Conservation (phyloP, 2,113 vertebrate species). For the Hiodon alosoides region DNA sequence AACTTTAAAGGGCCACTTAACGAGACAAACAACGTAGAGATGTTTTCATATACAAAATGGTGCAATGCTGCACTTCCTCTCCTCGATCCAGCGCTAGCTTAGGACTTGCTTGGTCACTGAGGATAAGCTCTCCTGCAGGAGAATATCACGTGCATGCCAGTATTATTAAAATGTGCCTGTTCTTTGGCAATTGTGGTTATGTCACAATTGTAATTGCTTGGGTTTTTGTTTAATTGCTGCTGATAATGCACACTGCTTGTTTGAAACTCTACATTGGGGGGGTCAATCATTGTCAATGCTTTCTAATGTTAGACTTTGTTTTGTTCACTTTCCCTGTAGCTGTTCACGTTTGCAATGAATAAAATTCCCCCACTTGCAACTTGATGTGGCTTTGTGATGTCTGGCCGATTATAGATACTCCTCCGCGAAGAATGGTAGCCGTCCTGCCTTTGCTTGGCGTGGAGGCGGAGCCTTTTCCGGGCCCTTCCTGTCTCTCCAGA, state of each 20-base stretch:
- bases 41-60: conserved; percentile 43
- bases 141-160: not conserved
- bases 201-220: not conserved
- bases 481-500: conserved; percentile 27
- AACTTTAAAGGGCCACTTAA: conserved; percentile 12
- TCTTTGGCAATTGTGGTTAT: not conserved
- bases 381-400: conserved; percentile 32
- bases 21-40: not conserved
- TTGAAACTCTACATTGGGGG: too few species aligned
- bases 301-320: too few species aligned
- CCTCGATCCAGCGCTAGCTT: conserved; percentile 25
- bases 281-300: too few species aligned
- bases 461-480: conserved; percentile 38
- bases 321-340: conserved; percentile 35
- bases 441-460: not conserved
- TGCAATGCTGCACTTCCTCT: conserved; percentile 56
- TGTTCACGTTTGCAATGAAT: not conserved
- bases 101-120: not conserved
- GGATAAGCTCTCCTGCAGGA: not conserved
- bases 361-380: conserved; percentile 36
- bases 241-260: too few species aligned
- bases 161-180: not conserved
- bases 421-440: conserved; percentile 20
- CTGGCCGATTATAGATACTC: conserved; percentile 42
- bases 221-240: not conserved